These are phyloP conservation scores for Thaleichthys pacificus DNA, from an alignment of 2,797 vertebrate species.

Conservation along the genomic window DNA sequence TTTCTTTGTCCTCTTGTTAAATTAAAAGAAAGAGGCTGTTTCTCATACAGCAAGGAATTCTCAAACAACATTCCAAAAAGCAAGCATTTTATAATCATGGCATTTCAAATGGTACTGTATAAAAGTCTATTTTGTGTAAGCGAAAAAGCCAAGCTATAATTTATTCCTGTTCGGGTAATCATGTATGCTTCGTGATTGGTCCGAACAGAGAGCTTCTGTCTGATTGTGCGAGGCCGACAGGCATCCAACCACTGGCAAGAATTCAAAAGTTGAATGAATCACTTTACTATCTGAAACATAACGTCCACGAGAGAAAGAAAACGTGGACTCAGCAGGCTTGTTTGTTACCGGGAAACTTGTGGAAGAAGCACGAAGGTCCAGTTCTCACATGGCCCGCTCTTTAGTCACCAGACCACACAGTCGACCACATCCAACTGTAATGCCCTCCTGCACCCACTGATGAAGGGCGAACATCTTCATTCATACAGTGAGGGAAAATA, in stretches of 20 bases:
- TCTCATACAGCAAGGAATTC: background rate
- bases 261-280: background rate
- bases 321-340: background rate
- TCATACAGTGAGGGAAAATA: background rate
- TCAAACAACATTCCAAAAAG: background rate
- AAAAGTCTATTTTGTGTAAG: no score
- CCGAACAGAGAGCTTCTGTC: background rate
- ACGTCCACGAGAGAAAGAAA: background rate
- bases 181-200: background rate
- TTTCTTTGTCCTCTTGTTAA: slow-evolving; percentile 12
- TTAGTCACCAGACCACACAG: background rate
- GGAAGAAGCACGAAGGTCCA: background rate
- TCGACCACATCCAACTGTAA: background rate
- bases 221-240: background rate
- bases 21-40: no score
- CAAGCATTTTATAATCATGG: background rate
- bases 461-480: background rate
- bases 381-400: background rate
- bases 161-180: background rate
- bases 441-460: background rate
- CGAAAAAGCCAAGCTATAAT: background rate
- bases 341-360: background rate
- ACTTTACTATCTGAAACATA: background rate
- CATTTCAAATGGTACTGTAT: background rate
- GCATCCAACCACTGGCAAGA: background rate